These are phyloP conservation scores for Anthopleura sola DNA, from an alignment of 64 coral and sea anemone species.

Conservation along the genomic window DNA sequence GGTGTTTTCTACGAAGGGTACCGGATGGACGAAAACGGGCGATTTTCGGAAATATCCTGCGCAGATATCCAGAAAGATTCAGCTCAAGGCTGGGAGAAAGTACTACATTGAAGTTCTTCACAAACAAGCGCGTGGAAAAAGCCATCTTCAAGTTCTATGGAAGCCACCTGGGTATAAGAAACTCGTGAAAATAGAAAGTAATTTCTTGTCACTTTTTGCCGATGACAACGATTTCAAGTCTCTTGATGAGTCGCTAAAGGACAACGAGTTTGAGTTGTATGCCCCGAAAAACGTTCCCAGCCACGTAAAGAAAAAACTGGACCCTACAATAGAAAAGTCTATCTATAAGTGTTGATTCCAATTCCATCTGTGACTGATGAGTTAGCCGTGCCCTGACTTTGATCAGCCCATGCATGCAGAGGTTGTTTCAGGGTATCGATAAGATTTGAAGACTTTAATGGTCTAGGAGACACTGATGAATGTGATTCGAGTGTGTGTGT, in stretches of 20 bases:
- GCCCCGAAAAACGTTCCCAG: conserved; percentile 57
- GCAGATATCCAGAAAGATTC: conserved; percentile 62
- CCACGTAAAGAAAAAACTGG: conserved; percentile 51
- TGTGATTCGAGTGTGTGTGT: too few species aligned
- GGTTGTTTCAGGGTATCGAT: too few species aligned
- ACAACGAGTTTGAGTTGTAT: conserved; percentile 40
- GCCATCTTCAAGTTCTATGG: conserved; percentile 77
- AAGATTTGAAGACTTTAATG: too few species aligned
- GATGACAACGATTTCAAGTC: conserved; percentile 50
- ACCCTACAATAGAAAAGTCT: conserved; percentile 37
- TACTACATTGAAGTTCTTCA: conserved; percentile 85
- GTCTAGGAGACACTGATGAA: too few species aligned
- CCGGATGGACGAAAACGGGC: conserved; percentile 38
- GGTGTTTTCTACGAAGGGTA: conserved; percentile 53
- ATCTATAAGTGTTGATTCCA: conserved; percentile 26
- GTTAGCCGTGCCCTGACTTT: too few species aligned
- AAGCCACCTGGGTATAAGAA: conserved; percentile 53
- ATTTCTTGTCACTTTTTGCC: conserved; percentile 55
- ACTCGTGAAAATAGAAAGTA: conserved; percentile 37
- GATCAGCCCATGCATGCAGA: too few species aligned
- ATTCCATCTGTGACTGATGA: neutral
- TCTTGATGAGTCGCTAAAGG: conserved; percentile 30
- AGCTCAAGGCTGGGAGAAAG: conserved; percentile 48
- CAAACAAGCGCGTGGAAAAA: conserved; percentile 62
- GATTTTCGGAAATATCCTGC: conserved; percentile 56